Conservation (phyloP, 2,797 vertebrate species). For the Iguana delicatissima region DNA sequence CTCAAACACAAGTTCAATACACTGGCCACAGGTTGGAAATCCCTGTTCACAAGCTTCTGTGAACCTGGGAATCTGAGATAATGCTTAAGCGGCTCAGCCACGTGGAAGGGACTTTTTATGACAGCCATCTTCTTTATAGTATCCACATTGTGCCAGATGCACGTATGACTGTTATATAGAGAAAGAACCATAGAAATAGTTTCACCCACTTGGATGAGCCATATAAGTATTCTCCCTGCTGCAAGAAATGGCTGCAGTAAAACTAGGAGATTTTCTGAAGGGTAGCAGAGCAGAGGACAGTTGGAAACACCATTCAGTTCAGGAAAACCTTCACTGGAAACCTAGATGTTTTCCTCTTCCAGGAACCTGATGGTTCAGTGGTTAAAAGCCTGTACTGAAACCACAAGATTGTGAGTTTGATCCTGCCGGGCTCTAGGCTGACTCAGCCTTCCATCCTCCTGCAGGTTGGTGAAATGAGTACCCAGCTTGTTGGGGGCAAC, state of each 20-base stretch:
- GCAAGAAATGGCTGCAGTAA: too few relatives aligned
- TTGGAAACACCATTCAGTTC: background rate
- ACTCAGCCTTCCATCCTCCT: too few relatives aligned
- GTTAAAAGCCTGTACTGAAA: too few relatives aligned
- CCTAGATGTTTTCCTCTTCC: background rate
- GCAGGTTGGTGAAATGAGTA: too few relatives aligned
- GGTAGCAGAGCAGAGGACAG: background rate
- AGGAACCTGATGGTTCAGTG: too few relatives aligned
- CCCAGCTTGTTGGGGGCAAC: too few relatives aligned
- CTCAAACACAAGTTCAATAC: background rate
- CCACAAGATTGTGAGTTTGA: too few relatives aligned
- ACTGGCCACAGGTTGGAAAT: background rate
- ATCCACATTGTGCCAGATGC: background rate
- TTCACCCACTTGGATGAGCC: too few relatives aligned
- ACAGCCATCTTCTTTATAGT: background rate
- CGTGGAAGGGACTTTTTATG: background rate
- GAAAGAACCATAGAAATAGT: too few relatives aligned
- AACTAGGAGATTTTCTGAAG: background rate
- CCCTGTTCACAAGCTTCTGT: background rate
- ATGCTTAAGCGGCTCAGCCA: background rate
- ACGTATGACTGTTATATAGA: too few relatives aligned
- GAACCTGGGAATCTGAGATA: background rate
- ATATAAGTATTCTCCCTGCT: background rate
- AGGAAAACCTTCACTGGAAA: background rate
- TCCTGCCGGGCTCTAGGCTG: too few relatives aligned